Evolutionary conservation across 1,140 invertebrate species (phyloP).

Genomic region (Trachymyrmex cornetzi): DNA sequence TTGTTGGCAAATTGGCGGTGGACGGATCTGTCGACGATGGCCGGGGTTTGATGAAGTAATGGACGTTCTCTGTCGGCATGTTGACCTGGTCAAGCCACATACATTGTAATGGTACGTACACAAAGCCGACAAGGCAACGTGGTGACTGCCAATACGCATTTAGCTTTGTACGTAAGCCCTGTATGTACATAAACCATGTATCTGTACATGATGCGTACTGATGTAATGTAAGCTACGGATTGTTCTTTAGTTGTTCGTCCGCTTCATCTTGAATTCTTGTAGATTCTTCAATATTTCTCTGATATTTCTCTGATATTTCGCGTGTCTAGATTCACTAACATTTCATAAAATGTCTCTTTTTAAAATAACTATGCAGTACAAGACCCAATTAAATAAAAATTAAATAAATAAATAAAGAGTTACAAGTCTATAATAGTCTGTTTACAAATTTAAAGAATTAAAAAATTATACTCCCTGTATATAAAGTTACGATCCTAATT

Average conservation of each 20-base stretch:
- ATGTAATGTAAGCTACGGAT: slow-evolving; percentile 9
- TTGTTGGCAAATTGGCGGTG: slow-evolving; percentile 84
- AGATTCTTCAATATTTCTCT: neutral
- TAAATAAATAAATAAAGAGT: too few species aligned
- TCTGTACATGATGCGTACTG: slow-evolving; percentile 22
- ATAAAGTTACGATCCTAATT: too few species aligned
- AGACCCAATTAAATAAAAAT: too few species aligned
- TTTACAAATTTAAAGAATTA: too few species aligned
- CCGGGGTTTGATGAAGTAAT: slow-evolving; percentile 85
- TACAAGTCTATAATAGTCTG: too few species aligned
- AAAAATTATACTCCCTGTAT: too few species aligned
- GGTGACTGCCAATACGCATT: slow-evolving; percentile 69
- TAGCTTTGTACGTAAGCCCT: slow-evolving; percentile 62
- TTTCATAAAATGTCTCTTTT: neutral
- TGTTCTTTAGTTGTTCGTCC: slow-evolving; percentile 21
- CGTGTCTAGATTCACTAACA: neutral
- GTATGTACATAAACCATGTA: slow-evolving; percentile 37
- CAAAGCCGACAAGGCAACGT: slow-evolving; percentile 44
- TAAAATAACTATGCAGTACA: too few species aligned
- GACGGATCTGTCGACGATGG: slow-evolving; percentile 82
- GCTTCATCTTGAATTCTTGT: too few species aligned
- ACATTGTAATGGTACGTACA: slow-evolving; percentile 78
- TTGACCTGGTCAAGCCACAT: slow-evolving; percentile 78
- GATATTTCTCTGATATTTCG: neutral
- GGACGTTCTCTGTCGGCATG: slow-evolving; percentile 84